Conservation (phyloP, 2,888 invertebrate genomes). For the Cremastinae sp. region DNA sequence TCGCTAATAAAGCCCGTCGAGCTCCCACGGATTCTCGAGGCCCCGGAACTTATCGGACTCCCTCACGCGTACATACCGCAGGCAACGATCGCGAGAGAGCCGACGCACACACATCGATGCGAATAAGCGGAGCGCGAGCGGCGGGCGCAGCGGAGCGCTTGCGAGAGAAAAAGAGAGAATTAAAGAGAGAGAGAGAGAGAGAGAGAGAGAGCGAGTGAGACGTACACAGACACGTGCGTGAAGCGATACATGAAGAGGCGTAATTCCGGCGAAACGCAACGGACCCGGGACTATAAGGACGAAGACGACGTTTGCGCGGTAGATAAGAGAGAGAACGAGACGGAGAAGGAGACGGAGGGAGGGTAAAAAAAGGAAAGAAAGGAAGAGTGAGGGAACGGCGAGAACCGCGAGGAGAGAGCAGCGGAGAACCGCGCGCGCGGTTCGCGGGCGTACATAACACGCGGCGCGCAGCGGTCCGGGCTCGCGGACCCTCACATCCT, state of each 20-base stretch:
- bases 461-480: constrained; percentile 65
- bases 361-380: no score
- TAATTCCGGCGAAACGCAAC: constrained; percentile 64
- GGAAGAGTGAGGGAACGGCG: constrained; percentile 11
- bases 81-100: constrained; percentile 65
- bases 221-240: constrained; percentile 28
- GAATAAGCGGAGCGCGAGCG: constrained; percentile 8
- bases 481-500: constrained; percentile 80
- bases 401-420: constrained; percentile 42
- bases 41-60: constrained; percentile 56
- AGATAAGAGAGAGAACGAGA: constrained; percentile 7
- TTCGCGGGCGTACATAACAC: constrained; percentile 51
- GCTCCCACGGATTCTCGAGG: constrained; percentile 54
- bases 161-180: constrained; percentile 32
- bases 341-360: not conserved
- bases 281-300: constrained; percentile 41
- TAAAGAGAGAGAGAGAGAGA: not conserved
- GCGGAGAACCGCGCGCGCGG: constrained; percentile 28
- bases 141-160: no score
- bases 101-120: constrained; percentile 26
- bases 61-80: constrained; percentile 43
- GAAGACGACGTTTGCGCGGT: constrained; percentile 47
- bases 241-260: constrained; percentile 55
- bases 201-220: not conserved
- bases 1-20: constrained; percentile 18